Evolutionary conservation across 1,140 invertebrate species (phyloP).

Genomic region (Cyrtorhinus lividipennis): DNA sequence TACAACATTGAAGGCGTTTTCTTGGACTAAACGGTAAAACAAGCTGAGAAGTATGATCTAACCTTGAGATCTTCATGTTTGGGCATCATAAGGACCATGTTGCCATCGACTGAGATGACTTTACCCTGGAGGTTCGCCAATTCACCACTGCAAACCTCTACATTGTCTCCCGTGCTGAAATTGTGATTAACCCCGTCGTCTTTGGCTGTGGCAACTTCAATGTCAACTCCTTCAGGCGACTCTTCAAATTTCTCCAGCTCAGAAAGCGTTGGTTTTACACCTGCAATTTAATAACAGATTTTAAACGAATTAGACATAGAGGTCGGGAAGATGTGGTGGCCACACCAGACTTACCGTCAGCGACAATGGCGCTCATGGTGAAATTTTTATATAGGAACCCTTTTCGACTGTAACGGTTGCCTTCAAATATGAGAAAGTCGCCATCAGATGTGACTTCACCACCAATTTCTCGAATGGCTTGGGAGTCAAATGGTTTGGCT

Average conservation of each 20-base stretch:
- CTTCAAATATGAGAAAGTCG: conserved; percentile 93
- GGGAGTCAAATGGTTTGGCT: conserved; percentile 86
- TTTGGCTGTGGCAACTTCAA: conserved; percentile 49
- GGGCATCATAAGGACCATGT: conserved; percentile 90
- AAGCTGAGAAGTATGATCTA: conserved; percentile 17
- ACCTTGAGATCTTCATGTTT: conserved; percentile 90
- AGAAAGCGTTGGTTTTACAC: conserved; percentile 84
- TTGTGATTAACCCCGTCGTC: conserved; percentile 63
- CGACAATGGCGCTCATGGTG: conserved; percentile 79
- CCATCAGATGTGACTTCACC: conserved; percentile 92
- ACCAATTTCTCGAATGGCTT: conserved; percentile 83
- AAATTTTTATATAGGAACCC: conserved; percentile 94
- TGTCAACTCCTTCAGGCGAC: conserved; percentile 75
- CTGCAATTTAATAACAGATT: no score
- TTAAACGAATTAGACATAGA: no score
- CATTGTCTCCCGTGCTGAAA: conserved; percentile 86
- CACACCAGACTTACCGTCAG: conserved; percentile 53
- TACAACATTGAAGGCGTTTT: no score
- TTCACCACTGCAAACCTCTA: conserved; percentile 91
- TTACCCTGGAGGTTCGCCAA: conserved; percentile 87
- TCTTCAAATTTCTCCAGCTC: conserved; percentile 96
- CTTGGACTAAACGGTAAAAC: conserved; percentile 5
- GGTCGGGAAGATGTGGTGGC: no score
- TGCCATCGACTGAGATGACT: conserved; percentile 84
- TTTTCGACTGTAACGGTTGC: conserved; percentile 87